These are phyloP conservation scores for Philotrypesis tridentata DNA, from an alignment of 1,140 invertebrate genomes.

Conservation along the genomic window DNA sequence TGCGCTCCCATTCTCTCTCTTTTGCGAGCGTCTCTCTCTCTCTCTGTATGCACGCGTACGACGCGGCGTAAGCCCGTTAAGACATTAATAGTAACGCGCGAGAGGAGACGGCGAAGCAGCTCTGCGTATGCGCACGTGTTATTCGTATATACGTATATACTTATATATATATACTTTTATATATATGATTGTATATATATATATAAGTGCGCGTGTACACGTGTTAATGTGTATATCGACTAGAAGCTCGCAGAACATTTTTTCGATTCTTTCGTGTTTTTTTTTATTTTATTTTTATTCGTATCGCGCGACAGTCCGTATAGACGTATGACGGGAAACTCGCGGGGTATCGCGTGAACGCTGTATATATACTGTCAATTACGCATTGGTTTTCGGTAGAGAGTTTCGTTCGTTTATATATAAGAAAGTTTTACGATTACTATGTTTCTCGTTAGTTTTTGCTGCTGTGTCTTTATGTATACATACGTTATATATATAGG, in stretches of 20 bases:
- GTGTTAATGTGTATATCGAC: conserved; percentile 26
- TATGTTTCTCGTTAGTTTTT: conserved; percentile 14
- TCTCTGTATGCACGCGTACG: conserved; percentile 12
- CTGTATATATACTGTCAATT: too few relatives aligned
- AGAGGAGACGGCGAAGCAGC: conserved; percentile 30
- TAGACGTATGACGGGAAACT: too few relatives aligned
- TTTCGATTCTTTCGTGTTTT: background rate
- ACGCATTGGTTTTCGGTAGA: background rate
- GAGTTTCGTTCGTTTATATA: too few relatives aligned
- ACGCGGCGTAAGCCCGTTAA: conserved; percentile 27
- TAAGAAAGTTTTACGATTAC: conserved; percentile 7
- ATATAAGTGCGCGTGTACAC: too few relatives aligned
- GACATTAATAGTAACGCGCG: conserved; percentile 48
- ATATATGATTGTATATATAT: too few relatives aligned
- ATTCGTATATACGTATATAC: too few relatives aligned
- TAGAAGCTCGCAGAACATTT: conserved; percentile 32
- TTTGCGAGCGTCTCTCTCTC: too few relatives aligned
- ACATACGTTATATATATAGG: conserved; percentile 4
- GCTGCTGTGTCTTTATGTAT: too few relatives aligned
- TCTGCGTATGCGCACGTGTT: conserved; percentile 21
- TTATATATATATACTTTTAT: too few relatives aligned
- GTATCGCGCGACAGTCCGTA: too few relatives aligned
- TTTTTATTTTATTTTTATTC: conserved; percentile 8
- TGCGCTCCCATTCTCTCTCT: conserved; percentile 13
- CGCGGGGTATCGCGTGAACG: background rate